A percentile compares a stretch with the other conserved stretches of the same genome.
These are phyloP conservation scores for Augiades crinisus DNA, from an alignment of 2,888 invertebrate species.

Conservation along the genomic window DNA sequence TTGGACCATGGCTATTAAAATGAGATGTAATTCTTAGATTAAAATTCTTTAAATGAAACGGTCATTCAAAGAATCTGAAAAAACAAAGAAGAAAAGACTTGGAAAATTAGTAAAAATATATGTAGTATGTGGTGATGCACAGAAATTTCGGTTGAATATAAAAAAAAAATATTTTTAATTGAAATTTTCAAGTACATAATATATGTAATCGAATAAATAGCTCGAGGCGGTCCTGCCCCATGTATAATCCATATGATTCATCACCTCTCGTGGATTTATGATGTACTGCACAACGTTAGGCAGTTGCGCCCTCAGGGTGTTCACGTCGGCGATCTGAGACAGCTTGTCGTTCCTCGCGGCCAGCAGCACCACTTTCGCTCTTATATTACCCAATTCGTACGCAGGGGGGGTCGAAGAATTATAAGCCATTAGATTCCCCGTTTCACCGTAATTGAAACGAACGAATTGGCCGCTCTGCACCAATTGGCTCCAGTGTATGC, in stretches of 20 bases:
- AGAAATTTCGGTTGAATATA: no score
- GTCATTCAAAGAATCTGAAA: no score
- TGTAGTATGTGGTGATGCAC: no score
- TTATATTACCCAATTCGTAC: conserved; percentile 31
- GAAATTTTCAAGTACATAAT: neutral
- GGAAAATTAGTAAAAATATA: no score
- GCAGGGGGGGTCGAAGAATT: conserved; percentile 27
- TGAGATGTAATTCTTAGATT: no score
- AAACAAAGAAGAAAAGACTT: no score
- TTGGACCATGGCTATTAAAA: no score
- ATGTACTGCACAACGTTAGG: conserved; percentile 24
- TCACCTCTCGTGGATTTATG: conserved; percentile 21
- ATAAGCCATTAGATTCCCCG: conserved; percentile 27
- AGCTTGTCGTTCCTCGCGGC: conserved; percentile 30
- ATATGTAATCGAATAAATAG: conserved; percentile 34
- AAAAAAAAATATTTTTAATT: no score
- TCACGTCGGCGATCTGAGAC: conserved; percentile 23
- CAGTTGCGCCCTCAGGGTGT: conserved; percentile 15
- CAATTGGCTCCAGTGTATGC: neutral
- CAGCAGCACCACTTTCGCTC: conserved; percentile 28
- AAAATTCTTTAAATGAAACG: no score
- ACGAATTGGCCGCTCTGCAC: conserved; percentile 4
- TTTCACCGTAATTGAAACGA: conserved; percentile 33
- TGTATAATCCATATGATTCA: conserved; percentile 37
- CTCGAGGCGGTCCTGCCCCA: conserved; percentile 33